Evolutionary conservation across 2,888 invertebrate species (phyloP), one percentile per base, ranked within the genome.

Genomic region (Caenorhabditis auriculariae): DNA sequence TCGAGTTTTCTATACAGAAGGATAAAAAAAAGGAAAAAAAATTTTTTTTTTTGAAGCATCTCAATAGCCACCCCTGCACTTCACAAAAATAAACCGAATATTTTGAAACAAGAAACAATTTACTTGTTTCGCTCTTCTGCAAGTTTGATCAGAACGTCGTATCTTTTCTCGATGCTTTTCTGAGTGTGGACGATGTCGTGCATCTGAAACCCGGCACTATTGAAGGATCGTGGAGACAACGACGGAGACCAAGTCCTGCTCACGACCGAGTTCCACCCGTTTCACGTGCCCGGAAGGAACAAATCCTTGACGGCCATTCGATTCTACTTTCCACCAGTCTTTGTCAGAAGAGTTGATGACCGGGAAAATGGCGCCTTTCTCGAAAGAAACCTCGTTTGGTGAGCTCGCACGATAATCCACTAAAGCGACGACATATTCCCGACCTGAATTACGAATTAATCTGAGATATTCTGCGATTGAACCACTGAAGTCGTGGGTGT

Each of bases 341-440:
- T 98, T 96, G 85, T 98, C 96, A 84, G 93, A 93, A 6, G 94
- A 93, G 85, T 98, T 99, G 60, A 98, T 87, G 6, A 98, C 87
- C 0, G 95, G 94, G 60, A 99, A 87, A 29, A 95, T 90, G 82
- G 98, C 98, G 24, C 95, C 95, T 80, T 98, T 93, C 86, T 96
- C 96, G 93, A 99, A 98, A 58, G 95, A 95, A 2, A 98, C 95
- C 83, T 99, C 98, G 29, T 98, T 88, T 0, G 98, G 98, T 0
- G 93, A 93, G 84, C 98, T 98, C 85, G 98, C 98, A 0, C 64
- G 66, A 85, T 98, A 96, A 85, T 96, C 98, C 83, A 98, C 98
- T 23, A 98, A 86, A 12, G 96, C 96, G 69, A 93, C 90, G 46
- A 99, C 98, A 78, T 93, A 94, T 85, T 99, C 98, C 84, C 95